Evolutionary conservation across 2,888 invertebrate species (phyloP), one percentile per base, ranked within the genome.

Genomic region (Neria commutata): DNA sequence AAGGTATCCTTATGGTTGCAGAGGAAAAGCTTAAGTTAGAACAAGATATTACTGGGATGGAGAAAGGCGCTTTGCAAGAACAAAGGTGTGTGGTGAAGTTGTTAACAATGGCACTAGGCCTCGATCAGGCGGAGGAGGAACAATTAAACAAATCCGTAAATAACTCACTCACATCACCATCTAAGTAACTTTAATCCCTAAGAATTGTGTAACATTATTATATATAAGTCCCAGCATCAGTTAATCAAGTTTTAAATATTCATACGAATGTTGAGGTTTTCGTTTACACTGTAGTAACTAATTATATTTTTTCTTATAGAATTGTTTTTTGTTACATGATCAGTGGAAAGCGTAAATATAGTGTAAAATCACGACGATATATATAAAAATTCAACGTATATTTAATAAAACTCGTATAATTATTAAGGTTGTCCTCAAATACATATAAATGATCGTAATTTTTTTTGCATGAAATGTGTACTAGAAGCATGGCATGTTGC

Each of bases 21-120:
- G 89, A 91, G 79, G 92, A 93, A 77, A 98, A 98, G 80, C 86
- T 98, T 25, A 90, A 91, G 75, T 84, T 98, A 23, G 98, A 98
- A 81, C 88, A 90, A 76, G 93, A 97, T 80, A 90, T 98, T n/a
- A 79, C 77, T 47, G 56, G 57, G 16, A 67, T 74, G 16, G 91
- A 91, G 67, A 85, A 85, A 29, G 67, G 63, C 19, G 74, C 77
- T 50, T 72, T 76, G 6, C 85, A 88, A 3, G 91, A 91, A 70
- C 88, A 89, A 66, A 91, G 89, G 78, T 91, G 91, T 70, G 91
- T 94, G 8, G 88, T 92, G 14, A 88, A 91, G 62, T 83, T 95
- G 65, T 83, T 95, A 56, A 92, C 92, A 49, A 88, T 90, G 69
- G 92, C 91, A 0, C 83, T 94, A 34, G 91, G 91, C 0, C 83